phyloP scores from a whole-genome alignment of 2,888 invertebrate species.

The Mystacides longicornis region DNA sequence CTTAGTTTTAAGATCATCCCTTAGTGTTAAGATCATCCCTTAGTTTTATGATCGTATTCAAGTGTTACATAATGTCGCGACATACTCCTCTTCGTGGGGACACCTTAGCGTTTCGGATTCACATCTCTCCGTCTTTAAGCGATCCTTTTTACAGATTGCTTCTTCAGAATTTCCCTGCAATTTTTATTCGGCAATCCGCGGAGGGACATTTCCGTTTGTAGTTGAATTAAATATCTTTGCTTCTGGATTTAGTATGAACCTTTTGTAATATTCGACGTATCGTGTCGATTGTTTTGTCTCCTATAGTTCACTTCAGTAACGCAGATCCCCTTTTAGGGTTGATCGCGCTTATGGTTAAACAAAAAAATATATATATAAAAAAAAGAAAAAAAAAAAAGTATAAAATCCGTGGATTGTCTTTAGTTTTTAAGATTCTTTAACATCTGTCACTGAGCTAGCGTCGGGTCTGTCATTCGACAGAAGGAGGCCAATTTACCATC shows the following conservation, averaged over 20 bases:
- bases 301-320: not conserved
- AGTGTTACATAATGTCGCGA: too few species aligned
- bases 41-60: too few species aligned
- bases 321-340: too few species aligned
- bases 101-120: too few species aligned
- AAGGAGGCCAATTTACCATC: too few species aligned
- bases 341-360: not conserved
- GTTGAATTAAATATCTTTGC: not conserved
- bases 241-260: not conserved
- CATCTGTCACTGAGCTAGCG: too few species aligned
- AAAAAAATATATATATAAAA: not conserved
- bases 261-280: not conserved
- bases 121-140: too few species aligned
- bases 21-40: too few species aligned
- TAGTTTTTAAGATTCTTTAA: not conserved
- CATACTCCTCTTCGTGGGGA: too few species aligned
- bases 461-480: too few species aligned
- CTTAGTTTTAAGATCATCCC: too few species aligned
- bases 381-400: not conserved
- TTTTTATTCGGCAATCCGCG: not conserved
- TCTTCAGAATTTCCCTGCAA: not conserved
- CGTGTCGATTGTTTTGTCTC: not conserved
- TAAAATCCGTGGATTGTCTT: not conserved
- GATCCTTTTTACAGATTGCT: not conserved
- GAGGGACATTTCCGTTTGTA: not conserved